These are phyloP conservation scores for Graptemys geographica DNA, from an alignment of 2,797 vertebrate genomes.

Conservation along the genomic window DNA sequence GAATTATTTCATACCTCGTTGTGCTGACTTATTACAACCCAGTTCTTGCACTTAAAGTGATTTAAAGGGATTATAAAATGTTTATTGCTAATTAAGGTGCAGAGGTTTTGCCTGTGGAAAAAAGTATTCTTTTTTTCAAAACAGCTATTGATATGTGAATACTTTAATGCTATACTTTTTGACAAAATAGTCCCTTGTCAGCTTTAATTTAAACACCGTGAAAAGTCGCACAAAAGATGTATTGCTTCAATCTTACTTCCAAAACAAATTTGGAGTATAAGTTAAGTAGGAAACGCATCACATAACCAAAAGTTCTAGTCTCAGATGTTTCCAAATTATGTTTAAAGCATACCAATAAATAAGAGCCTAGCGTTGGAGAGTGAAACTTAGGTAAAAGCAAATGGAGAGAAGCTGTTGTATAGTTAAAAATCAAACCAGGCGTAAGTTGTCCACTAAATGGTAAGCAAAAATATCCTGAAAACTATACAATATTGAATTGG, in stretches of 20 bases:
- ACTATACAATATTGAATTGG: neutral
- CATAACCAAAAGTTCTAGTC: neutral
- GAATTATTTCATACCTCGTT: neutral
- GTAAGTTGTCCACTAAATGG: neutral
- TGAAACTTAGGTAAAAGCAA: neutral
- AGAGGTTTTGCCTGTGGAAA: neutral
- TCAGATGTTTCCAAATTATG: neutral
- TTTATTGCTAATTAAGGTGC: neutral
- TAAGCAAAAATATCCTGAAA: neutral
- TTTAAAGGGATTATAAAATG: neutral
- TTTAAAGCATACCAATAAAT: neutral
- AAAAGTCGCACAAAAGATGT: rapidly evolving
- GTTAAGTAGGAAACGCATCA: neutral
- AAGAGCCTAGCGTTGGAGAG: neutral
- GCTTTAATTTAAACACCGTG: neutral
- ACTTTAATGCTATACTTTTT: neutral
- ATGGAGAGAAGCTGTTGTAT: neutral
- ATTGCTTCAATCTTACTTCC: neutral
- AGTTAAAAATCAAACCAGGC: neutral
- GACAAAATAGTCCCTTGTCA: neutral
- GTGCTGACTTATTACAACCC: neutral
- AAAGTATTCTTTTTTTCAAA: neutral
- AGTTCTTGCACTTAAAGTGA: neutral
- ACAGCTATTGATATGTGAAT: neutral
- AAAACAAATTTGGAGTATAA: neutral